Evolutionary conservation across 2,113 vertebrate species (phyloP), one percentile per base, ranked within the genome.

Genomic region (Dromaius novaehollandiae): DNA sequence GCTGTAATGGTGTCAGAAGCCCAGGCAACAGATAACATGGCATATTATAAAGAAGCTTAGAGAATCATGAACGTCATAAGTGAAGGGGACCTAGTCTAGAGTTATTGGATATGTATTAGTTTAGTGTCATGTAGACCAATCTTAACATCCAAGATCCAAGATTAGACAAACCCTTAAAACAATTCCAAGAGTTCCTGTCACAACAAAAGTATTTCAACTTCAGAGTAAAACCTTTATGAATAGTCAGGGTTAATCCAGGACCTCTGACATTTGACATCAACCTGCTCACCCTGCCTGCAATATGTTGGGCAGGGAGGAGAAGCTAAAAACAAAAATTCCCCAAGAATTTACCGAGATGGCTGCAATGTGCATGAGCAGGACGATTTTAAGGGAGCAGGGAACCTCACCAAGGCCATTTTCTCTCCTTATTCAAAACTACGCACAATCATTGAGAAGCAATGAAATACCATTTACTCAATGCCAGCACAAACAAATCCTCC

Each of bases 401-500:
- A 89, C 78, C 9, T 50, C 65, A 82, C 4, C 7, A 78, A 58
- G 13, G 14, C n/a, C 50, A 53, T 58, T 79, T 82, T 46, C 46
- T 76, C 66, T 34, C 60, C 64, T 92, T 93, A 63, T 36, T 83
- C 68, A 93, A 84, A 91, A 81, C 21, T 77, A 70, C 55, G 69
- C 13, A 70, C 48, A 93, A 90, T 78, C 76, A 90, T 71, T 93
- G 82, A 86, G 66, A 91, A 95, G 19, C 77, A 88, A 96, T 46
- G 19, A 90, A 90, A 94, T 83, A 96, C 18, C 68, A 71, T 84
- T 81, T 90, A 92, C 40, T 42, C 53, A 88, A 60, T 64, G 90
- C 82, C 93, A 95, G 82, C 80, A 86, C 55, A 97, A 96, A 94
- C 55, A 93, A 91, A 85, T 96, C 89, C 79, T 91, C 64, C 88